Conservation (phyloP, 2,797 vertebrate genomes). For the Peromyscus aztecus region DNA sequence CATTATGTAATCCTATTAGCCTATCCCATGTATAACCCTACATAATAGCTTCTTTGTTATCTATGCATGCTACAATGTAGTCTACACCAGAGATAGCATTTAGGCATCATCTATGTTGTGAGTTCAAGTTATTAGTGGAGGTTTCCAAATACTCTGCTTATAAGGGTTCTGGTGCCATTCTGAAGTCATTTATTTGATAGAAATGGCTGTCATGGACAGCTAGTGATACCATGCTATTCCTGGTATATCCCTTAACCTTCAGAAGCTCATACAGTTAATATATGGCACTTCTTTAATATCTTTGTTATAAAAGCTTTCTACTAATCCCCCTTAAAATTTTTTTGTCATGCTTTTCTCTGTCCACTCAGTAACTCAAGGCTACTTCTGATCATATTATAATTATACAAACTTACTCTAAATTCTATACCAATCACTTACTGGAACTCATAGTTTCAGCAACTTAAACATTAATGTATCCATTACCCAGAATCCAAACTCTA, state of each 20-base stretch:
- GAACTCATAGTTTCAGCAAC: background rate
- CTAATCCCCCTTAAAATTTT: background rate
- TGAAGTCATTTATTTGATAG: background rate
- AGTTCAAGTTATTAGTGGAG: background rate
- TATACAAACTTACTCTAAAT: conserved; percentile 33
- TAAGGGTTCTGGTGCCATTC: background rate
- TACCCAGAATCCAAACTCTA: background rate
- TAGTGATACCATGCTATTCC: too few species aligned
- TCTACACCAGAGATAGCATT: background rate
- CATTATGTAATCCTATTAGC: background rate
- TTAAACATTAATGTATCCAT: background rate
- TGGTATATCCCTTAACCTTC: background rate
- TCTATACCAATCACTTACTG: background rate
- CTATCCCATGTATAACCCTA: background rate
- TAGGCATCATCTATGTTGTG: background rate
- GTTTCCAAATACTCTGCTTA: background rate
- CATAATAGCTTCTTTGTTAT: background rate
- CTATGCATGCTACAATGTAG: background rate
- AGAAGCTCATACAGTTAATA: background rate
- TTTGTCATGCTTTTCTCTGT: background rate
- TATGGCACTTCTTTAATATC: background rate
- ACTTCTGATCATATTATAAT: background rate
- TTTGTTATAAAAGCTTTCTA: conserved; percentile 35
- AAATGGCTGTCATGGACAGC: background rate
- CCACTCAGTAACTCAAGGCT: conserved; percentile 17